Evolutionary conservation across 2,888 invertebrate species (phyloP), one percentile per base, ranked within the genome.

Genomic region (Venusia cambrica): DNA sequence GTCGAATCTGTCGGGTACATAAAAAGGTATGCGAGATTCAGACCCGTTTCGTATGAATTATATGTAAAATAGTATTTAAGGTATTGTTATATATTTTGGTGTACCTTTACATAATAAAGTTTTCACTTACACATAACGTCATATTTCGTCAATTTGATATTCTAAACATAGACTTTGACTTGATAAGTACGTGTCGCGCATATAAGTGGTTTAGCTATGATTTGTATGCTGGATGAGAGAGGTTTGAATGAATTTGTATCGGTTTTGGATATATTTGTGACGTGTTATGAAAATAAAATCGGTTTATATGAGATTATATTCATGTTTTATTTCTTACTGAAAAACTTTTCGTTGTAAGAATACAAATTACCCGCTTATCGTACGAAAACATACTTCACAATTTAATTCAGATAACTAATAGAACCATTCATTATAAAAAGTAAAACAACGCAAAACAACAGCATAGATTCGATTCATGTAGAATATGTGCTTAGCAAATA

Each of bases 221-320:
- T 17, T 32, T 35, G 26, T 38, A 38, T 22, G 22, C 16, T n/a
- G n/a, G 17, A 24, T 22, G 27, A 19, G 25, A 26, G n/a, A 24
- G 32, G 31, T 35, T 15, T 31, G 19, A 30, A 38, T 27, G 52
- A 32, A 69, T 76, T 77, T 77, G 63, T 75, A 77, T 66, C 57
- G 55, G 55, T 76, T 75, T 79, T 80, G 66, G 70, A 79, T 54
- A 72, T 68, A 51, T 61, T 66, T 77, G 76, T 73, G 73, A 61
- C 62, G 64, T 74, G 66, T 80, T 79, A 66, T 33, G 51, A 56
- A 79, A 75, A n/a, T n/a, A 81, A 84, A 75, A 81, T 70, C 69
- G 54, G 51, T 60, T 78, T 79, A 70, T 73, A 71, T 70, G 69
- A 66, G 69, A 66, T 62, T 69, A 30, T 9, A 19, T 2, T 3